These are phyloP conservation scores for Listronotus bonariensis DNA, from an alignment of 1,140 invertebrate species.

Conservation along the genomic window DNA sequence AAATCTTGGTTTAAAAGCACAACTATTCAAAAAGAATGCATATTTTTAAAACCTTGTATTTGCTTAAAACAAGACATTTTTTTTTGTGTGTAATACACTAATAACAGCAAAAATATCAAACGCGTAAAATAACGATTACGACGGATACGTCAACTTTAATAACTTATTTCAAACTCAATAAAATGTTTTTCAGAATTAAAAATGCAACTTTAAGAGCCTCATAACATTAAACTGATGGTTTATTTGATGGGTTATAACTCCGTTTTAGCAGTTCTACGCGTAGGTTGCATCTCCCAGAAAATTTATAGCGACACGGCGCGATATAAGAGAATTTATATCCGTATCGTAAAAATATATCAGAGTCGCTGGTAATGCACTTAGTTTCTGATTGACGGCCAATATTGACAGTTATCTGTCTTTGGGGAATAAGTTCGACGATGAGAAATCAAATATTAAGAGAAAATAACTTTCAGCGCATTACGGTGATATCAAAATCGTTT, in stretches of 20 bases:
- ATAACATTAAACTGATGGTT: slow-evolving; percentile 14
- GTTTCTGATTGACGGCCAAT: slow-evolving; percentile 26
- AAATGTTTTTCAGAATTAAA: no score
- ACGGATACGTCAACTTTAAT: no score
- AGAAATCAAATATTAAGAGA: slow-evolving; percentile 31
- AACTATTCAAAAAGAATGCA: no score
- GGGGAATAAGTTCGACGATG: slow-evolving; percentile 15
- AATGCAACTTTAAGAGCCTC: not conserved
- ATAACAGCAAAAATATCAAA: no score
- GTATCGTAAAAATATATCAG: slow-evolving; percentile 32
- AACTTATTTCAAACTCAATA: no score
- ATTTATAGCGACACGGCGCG: slow-evolving; percentile 23
- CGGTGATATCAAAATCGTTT: slow-evolving; percentile 5
- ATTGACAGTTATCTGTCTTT: slow-evolving; percentile 26
- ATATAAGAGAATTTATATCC: slow-evolving; percentile 31
- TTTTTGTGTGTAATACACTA: no score
- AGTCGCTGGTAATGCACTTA: slow-evolving; percentile 28
- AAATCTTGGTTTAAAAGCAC: no score
- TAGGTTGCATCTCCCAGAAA: slow-evolving; percentile 24
- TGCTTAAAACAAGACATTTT: no score
- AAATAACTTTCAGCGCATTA: slow-evolving; percentile 27
- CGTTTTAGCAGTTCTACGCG: not conserved
- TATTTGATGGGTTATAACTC: slow-evolving; percentile 25
- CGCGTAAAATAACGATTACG: no score
- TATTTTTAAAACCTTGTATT: no score